Evolutionary conservation across 2,113 vertebrate genomes (phyloP).

Genomic region (Oxygymnocypris stewartii): DNA sequence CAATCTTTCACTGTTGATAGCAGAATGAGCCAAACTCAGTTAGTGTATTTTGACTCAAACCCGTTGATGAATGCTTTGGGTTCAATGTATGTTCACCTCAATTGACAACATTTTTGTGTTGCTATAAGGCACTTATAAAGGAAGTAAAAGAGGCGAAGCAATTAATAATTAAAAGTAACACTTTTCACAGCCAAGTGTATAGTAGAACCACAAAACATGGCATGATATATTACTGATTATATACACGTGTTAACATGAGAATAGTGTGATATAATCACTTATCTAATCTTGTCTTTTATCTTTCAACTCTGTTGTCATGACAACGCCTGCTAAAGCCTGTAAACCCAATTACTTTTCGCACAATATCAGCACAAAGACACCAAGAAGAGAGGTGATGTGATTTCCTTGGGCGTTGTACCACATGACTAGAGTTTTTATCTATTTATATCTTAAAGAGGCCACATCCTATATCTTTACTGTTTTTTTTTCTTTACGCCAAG

Average conservation of each 20-base stretch:
- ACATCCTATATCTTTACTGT: not conserved
- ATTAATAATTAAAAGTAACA: not conserved
- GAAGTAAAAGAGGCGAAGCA: not conserved
- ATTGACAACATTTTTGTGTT: conserved; percentile 16
- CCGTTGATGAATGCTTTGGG: not conserved
- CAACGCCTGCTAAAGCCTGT: not conserved
- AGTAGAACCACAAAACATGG: not conserved
- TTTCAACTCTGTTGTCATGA: not conserved
- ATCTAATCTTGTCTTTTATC: not conserved
- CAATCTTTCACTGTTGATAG: not conserved
- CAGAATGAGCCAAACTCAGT: conserved; percentile 7
- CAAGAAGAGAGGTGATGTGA: not conserved
- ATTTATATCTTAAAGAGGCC: not conserved
- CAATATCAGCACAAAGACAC: conserved; percentile 15
- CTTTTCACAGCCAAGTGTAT: not conserved
- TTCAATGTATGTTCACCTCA: not conserved
- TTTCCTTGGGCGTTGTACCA: not conserved
- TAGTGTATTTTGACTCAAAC: not conserved
- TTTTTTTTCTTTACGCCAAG: not conserved
- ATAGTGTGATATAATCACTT: not conserved
- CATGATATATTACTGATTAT: not conserved
- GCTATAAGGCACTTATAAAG: conserved; percentile 4
- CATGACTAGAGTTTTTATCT: not conserved
- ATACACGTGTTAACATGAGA: not conserved
- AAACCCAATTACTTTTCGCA: not conserved